Evolutionary conservation across 2,797 vertebrate species (phyloP).

Genomic region (Labroides dimidiatus): DNA sequence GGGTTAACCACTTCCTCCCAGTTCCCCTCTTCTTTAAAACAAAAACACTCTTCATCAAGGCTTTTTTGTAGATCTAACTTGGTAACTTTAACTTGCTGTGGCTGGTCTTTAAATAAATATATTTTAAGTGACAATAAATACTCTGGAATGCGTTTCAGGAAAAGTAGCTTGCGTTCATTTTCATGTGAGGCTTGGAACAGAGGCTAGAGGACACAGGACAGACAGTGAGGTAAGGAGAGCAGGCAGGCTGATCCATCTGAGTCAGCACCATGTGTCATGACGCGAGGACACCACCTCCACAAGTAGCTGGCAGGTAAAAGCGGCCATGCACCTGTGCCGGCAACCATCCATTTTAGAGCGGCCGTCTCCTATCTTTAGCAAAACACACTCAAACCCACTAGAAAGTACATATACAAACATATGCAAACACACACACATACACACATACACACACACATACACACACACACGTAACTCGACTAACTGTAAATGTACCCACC

Average conservation of each 20-base stretch:
- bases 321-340: constrained; percentile 78
- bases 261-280: constrained; percentile 81
- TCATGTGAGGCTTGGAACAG: constrained; percentile 30
- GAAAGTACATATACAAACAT: constrained; percentile 33
- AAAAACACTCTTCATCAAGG: constrained; percentile 13
- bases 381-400: constrained; percentile 33
- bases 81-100: constrained; percentile 12
- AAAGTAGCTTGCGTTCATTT: constrained; percentile 30
- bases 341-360: constrained; percentile 47
- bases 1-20: constrained; percentile 21
- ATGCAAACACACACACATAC: constrained; percentile 34
- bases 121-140: constrained; percentile 13
- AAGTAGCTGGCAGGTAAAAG: constrained; percentile 79
- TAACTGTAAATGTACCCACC: constrained; percentile 25
- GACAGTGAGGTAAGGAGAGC: constrained; percentile 40
- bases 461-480: constrained; percentile 15
- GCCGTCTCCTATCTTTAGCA: constrained; percentile 62
- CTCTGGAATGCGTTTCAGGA: constrained; percentile 26
- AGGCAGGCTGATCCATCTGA: constrained; percentile 68
- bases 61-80: constrained; percentile 15
- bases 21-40: constrained; percentile 15
- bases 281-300: constrained; percentile 75
- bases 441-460: constrained; percentile 21
- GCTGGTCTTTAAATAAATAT: constrained; percentile 21
- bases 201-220: constrained; percentile 38